phyloP scores from a whole-genome alignment of 2,888 invertebrate genomes.

The Spilarctia lutea region DNA sequence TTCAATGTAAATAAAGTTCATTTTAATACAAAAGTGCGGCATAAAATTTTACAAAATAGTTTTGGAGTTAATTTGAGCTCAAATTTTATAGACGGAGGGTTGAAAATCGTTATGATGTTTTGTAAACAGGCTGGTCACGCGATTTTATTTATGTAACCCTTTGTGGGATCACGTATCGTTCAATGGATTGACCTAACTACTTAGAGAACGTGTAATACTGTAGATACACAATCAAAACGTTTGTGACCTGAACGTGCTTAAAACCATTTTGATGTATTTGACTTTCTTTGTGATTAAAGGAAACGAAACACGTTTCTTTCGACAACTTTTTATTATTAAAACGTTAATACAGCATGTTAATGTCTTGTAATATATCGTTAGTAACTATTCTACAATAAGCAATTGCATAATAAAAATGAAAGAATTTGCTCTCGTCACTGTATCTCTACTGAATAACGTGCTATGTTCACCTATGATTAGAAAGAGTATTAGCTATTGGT shows the following conservation, averaged over 20 bases:
- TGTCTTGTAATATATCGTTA: background rate
- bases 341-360: background rate
- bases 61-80: conserved; percentile 4
- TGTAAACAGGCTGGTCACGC: background rate
- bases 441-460: too few species aligned
- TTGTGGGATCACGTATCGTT: conserved; percentile 20
- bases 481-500: too few species aligned
- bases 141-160: conserved; percentile 5
- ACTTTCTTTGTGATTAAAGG: conserved; percentile 4
- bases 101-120: background rate
- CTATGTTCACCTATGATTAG: too few species aligned
- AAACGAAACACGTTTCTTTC: background rate
- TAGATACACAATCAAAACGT: conserved; percentile 11
- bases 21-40: background rate
- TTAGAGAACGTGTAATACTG: conserved; percentile 18
- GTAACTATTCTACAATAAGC: background rate
- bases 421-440: too few species aligned
- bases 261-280: conserved; percentile 9
- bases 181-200: conserved; percentile 19
- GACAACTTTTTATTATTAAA: background rate
- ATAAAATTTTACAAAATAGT: background rate
- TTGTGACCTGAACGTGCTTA: conserved; percentile 4
- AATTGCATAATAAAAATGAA: background rate
- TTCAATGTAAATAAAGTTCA: background rate
- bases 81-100: background rate